Conservation (phyloP, 2,888 invertebrate genomes). For the Sinohyriopsis cumingii region DNA sequence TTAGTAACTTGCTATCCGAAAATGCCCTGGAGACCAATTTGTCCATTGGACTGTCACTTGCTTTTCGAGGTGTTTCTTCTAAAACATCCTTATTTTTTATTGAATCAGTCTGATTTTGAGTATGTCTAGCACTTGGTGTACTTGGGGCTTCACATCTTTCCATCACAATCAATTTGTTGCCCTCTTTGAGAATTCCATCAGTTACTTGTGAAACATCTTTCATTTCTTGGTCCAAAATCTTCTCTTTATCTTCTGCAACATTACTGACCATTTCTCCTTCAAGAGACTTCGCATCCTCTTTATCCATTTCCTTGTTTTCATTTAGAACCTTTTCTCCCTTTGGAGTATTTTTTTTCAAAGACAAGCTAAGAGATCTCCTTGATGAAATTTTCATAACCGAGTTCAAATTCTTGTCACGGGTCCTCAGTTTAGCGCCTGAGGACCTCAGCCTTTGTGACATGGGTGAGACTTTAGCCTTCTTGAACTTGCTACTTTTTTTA, state of each 20-base stretch:
- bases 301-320: slow-evolving; percentile 5
- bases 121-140: neutral
- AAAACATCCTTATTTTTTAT: slow-evolving; percentile 12
- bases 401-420: slow-evolving; percentile 5
- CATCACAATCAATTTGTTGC: neutral
- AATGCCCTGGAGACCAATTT: slow-evolving; percentile 19
- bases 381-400: neutral
- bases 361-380: neutral
- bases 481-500: neutral
- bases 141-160: neutral
- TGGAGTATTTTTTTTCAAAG: slow-evolving; percentile 5
- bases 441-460: slow-evolving; percentile 17
- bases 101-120: slow-evolving; percentile 1
- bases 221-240: neutral
- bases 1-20: slow-evolving; percentile 44
- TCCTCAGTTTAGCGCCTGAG: slow-evolving; percentile 13
- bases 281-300: neutral
- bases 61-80: slow-evolving; percentile 49
- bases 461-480: slow-evolving; percentile 18
- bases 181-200: neutral
- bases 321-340: slow-evolving; percentile 1
- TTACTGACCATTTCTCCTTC: slow-evolving; percentile 5
- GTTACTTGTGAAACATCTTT: slow-evolving; percentile 8
- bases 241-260: slow-evolving; percentile 3
- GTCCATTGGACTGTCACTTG: slow-evolving; percentile 15